Evolutionary conservation across 1,140 invertebrate genomes (phyloP).

Genomic region (Caenorhabditis elegans): DNA sequence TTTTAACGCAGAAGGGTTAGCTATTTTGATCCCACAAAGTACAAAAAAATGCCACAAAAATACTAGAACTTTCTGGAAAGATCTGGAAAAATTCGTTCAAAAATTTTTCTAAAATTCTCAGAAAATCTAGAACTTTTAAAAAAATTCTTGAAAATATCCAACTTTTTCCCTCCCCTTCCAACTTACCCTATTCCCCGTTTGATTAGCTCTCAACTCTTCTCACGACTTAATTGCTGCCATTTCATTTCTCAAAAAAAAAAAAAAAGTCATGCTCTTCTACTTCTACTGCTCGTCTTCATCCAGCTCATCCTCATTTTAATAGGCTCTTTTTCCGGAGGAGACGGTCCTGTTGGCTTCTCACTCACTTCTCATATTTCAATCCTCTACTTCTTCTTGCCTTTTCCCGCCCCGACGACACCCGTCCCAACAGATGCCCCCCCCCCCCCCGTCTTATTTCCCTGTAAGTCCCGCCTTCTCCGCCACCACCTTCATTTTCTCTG

Average conservation of each 20-base stretch:
- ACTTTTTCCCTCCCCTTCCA: no score
- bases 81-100: no score
- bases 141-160: no score
- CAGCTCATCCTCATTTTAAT: slow-evolving; percentile 31
- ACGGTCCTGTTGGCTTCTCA: not conserved
- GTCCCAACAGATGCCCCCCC: slow-evolving; percentile 12
- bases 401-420: not conserved
- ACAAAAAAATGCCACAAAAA: no score
- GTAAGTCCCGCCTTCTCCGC: not conserved
- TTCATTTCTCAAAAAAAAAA: slow-evolving; percentile 12
- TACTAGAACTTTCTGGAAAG: no score
- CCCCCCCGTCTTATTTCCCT: slow-evolving; percentile 19
- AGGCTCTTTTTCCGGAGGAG: slow-evolving; percentile 7
- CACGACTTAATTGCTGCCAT: slow-evolving; percentile 20
- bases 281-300: not conserved
- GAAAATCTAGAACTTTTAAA: no score
- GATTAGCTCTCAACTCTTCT: not conserved
- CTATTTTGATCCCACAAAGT: no score
- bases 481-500: not conserved
- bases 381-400: slow-evolving; percentile 3
- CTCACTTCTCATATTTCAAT: slow-evolving; percentile 24
- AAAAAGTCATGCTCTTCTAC: not conserved
- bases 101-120: no score
- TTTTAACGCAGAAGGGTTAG: no score
- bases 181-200: not conserved